phyloP scores from a whole-genome alignment of 2,113 vertebrate genomes.

The Prunella fulvescens region DNA sequence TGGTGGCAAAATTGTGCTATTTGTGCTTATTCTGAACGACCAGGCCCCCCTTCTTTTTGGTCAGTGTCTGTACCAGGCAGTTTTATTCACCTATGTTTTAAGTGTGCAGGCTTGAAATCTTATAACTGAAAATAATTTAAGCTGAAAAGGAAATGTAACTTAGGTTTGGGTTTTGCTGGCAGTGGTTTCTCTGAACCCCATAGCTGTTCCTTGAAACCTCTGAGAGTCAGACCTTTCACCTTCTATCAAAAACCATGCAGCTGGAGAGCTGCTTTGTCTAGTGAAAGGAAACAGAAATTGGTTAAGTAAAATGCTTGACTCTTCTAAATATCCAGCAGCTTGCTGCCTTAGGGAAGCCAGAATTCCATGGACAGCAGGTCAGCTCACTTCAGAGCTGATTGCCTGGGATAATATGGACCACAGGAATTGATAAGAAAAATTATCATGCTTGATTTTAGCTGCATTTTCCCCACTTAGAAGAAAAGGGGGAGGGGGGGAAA shows the following conservation, averaged over 20 bases:
- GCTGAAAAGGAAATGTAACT: neutral
- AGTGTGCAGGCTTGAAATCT: neutral
- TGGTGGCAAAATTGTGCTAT: neutral
- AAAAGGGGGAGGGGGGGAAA: neutral
- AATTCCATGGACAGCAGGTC: neutral
- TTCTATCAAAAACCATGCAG: neutral
- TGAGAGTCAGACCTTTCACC: neutral
- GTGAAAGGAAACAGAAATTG: neutral
- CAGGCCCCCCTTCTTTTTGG: neutral
- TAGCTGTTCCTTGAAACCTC: neutral
- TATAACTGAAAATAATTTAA: neutral
- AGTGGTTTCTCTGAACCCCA: neutral
- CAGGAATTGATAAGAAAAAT: neutral
- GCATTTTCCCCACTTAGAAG: neutral
- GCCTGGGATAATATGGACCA: neutral
- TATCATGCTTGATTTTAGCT: neutral
- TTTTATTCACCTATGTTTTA: neutral
- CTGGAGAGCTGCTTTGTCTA: neutral
- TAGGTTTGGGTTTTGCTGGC: neutral
- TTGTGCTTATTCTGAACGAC: neutral
- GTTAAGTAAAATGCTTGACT: neutral
- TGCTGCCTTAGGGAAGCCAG: neutral
- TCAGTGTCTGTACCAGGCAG: neutral
- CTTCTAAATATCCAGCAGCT: neutral
- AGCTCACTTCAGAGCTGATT: neutral